Conservation (phyloP, 2,113 vertebrate genomes). For the Bubalus kerabau region DNA sequence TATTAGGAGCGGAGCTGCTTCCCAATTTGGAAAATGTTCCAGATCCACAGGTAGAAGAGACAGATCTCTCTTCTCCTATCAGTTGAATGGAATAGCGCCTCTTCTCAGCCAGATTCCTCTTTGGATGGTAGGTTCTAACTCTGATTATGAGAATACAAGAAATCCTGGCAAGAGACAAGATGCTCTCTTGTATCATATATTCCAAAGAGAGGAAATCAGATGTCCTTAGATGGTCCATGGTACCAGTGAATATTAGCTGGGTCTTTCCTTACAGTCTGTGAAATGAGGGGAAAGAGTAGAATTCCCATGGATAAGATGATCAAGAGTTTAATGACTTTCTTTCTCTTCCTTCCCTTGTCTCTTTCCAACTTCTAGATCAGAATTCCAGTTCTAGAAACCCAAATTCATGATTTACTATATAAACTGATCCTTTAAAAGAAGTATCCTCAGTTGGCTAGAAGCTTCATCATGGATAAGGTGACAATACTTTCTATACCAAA, state of each 20-base stretch:
- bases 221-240: background rate
- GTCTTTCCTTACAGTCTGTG: background rate
- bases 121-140: background rate
- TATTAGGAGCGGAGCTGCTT: background rate
- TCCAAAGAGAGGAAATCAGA: background rate
- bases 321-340: background rate
- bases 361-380: background rate
- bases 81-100: background rate
- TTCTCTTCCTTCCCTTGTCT: background rate
- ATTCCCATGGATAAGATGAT: background rate
- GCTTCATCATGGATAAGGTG: background rate
- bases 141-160: background rate
- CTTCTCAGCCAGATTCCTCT: background rate
- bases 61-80: background rate
- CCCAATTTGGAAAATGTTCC: background rate
- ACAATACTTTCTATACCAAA: background rate
- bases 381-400: background rate
- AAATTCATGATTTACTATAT: background rate
- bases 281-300: background rate
- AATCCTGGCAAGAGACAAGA: background rate
- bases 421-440: background rate
- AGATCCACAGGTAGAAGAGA: background rate
- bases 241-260: background rate
- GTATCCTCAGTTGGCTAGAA: background rate
- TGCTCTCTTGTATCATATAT: background rate